Conservation (phyloP, 2,888 invertebrate species). For the Dendrolimus houi region DNA sequence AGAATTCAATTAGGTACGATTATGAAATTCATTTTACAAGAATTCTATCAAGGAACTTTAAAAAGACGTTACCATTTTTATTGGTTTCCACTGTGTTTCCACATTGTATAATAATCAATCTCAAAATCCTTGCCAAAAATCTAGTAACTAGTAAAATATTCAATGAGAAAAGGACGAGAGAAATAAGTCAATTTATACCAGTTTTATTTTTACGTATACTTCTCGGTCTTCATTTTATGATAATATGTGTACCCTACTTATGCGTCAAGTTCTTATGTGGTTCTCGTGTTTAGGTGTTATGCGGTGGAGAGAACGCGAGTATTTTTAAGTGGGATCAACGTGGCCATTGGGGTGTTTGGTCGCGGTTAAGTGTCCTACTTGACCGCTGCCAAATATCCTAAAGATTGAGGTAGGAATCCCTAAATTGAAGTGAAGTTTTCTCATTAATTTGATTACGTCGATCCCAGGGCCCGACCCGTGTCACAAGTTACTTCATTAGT, state of each 20-base stretch:
- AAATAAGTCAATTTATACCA: too few species aligned
- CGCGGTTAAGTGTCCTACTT: conserved; percentile 38
- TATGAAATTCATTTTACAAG: conserved; percentile 17
- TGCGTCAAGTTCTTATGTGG: not conserved
- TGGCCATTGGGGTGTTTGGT: conserved; percentile 32
- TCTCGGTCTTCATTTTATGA: not conserved
- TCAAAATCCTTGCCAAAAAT: too few species aligned
- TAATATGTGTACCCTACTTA: not conserved
- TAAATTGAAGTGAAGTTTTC: conserved; percentile 74
- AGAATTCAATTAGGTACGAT: conserved; percentile 39
- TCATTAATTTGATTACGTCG: conserved; percentile 76
- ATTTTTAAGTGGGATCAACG: conserved; percentile 11
- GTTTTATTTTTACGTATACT: too few species aligned
- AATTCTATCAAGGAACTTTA: too few species aligned
- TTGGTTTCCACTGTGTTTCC: too few species aligned
- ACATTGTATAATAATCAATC: too few species aligned
- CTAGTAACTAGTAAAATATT: too few species aligned
- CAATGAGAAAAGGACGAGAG: too few species aligned
- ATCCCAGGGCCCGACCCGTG: conserved; percentile 71
- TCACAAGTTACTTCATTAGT: conserved; percentile 76
- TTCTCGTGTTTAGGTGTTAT: not conserved
- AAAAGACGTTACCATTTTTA: too few species aligned
- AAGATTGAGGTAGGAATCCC: conserved; percentile 69
- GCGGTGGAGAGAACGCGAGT: not conserved
- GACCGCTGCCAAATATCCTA: conserved; percentile 66